A percentile compares a stretch with the other conserved stretches of the same genome.
These are phyloP conservation scores for Acanthaster planci DNA, from an alignment of 35 echinoderm and acorn worm genomes.

Conservation along the genomic window DNA sequence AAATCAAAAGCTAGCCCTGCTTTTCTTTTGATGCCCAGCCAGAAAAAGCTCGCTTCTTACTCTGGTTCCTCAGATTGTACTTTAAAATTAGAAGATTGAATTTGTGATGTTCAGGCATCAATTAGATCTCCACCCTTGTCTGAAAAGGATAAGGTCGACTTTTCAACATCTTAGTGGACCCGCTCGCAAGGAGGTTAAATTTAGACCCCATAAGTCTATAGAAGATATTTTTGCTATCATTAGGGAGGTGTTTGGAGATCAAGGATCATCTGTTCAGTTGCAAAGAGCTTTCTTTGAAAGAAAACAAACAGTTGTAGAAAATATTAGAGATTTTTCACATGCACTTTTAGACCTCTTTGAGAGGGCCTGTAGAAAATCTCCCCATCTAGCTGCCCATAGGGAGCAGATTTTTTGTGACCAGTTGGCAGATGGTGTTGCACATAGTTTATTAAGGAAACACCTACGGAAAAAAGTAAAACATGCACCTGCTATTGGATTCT, in stretches of 20 bases:
- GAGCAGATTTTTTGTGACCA: neutral
- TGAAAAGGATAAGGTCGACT: neutral
- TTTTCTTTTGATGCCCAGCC: constrained; percentile 4
- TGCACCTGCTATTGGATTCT: neutral
- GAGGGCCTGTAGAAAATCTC: neutral
- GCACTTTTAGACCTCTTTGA: constrained; percentile 7
- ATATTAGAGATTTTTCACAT: neutral
- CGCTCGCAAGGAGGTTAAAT: neutral
- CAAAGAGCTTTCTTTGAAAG: neutral
- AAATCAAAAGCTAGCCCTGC: neutral
- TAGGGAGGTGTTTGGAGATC: constrained; percentile 8
- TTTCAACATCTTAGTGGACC: neutral
- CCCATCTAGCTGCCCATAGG: neutral
- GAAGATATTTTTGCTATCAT: neutral
- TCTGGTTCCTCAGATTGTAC: neutral
- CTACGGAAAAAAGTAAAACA: neutral
- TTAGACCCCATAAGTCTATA: neutral
- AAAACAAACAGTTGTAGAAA: neutral
- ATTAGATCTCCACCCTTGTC: neutral
- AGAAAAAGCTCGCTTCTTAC: neutral
- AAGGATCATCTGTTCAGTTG: neutral
- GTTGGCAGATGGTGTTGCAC: neutral
- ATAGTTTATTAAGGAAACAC: neutral
- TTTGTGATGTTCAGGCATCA: neutral
- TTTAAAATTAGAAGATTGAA: neutral